These are phyloP conservation scores for Heteromurus nitidus DNA, from an alignment of 2,888 invertebrate species.

Conservation along the genomic window DNA sequence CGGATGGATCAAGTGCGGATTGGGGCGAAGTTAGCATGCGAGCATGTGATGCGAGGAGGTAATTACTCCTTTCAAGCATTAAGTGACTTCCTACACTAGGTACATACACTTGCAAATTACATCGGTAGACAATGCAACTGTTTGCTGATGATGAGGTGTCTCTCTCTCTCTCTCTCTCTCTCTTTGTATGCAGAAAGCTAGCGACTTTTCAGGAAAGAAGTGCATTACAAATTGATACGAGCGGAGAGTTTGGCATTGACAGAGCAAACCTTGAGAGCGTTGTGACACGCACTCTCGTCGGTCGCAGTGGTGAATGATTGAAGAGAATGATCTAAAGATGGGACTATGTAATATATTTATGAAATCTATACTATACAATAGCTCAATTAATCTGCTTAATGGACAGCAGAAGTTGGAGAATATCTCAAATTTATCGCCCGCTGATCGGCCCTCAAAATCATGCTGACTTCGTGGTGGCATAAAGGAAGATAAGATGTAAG, in stretches of 20 bases:
- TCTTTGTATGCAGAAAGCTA: too few relatives aligned
- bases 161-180: too few relatives aligned
- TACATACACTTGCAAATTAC: background rate
- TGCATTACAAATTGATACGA: background rate
- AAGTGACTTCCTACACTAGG: slow-evolving; percentile 11
- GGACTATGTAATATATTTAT: background rate
- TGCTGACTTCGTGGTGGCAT: background rate
- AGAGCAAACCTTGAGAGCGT: slow-evolving; percentile 42
- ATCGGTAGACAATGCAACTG: background rate
- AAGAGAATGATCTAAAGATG: slow-evolving; percentile 3
- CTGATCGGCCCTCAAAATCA: background rate
- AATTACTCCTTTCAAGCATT: background rate
- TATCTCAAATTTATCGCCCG: background rate
- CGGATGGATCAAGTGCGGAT: background rate
- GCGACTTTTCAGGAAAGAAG: background rate
- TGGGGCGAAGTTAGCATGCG: background rate
- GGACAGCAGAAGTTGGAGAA: background rate
- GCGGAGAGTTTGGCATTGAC: slow-evolving; percentile 37
- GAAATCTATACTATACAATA: background rate
- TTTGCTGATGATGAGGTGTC: background rate
- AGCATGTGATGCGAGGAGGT: background rate
- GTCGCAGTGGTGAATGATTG: slow-evolving; percentile 25
- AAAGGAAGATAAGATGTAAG: background rate
- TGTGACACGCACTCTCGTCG: slow-evolving; percentile 46
- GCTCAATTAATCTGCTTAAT: slow-evolving; percentile 54